Conservation (phyloP, 2,113 vertebrate genomes). For the Cavia porcellus region DNA sequence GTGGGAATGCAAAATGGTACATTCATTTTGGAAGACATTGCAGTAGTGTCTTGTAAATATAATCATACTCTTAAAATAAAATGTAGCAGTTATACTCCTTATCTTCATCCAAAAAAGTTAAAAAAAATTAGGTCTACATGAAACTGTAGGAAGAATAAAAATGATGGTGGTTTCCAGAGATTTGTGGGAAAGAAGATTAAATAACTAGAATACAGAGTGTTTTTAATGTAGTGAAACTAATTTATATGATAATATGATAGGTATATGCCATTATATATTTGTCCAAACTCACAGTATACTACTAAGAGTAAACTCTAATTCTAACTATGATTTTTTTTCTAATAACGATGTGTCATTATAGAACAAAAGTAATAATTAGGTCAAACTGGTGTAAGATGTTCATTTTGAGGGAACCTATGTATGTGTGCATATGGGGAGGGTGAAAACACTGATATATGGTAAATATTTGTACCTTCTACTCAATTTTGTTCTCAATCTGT, state of each 20-base stretch:
- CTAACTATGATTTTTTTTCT: too few relatives aligned
- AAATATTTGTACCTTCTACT: neutral
- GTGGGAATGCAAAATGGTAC: neutral
- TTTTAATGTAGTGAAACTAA: neutral
- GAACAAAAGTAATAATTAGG: neutral
- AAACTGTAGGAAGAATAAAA: neutral
- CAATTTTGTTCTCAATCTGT: neutral
- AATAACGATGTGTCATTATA: neutral
- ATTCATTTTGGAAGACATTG: neutral
- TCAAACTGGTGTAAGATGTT: neutral
- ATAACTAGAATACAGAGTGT: neutral
- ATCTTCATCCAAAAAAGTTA: neutral
- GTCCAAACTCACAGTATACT: neutral
- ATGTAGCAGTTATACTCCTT: neutral
- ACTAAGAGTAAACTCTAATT: neutral
- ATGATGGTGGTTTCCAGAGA: neutral
- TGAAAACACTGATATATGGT: neutral
- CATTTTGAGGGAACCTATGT: too few relatives aligned
- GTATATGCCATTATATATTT: neutral
- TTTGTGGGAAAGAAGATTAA: neutral
- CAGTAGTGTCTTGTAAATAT: neutral
- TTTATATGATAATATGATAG: neutral
- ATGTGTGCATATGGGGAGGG: neutral
- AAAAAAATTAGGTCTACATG: neutral
- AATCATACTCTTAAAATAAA: neutral